Evolutionary conservation across 2,113 vertebrate species (phyloP).

Genomic region (Cephalopterus ornatus): DNA sequence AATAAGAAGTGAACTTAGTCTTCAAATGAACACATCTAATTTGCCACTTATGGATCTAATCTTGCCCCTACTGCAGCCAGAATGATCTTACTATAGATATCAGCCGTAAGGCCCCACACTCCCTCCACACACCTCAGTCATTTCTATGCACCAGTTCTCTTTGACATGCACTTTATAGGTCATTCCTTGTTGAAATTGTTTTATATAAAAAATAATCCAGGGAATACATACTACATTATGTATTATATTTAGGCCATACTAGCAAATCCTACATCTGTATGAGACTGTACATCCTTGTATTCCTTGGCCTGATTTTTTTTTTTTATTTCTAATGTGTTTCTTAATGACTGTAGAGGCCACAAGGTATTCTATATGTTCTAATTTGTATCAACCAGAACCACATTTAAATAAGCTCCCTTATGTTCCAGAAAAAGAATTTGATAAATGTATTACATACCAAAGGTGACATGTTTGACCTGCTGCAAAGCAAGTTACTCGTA

Average conservation of each 20-base stretch:
- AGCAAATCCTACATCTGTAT: background rate
- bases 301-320: background rate
- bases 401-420: background rate
- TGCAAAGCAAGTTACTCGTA: background rate
- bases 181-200: background rate
- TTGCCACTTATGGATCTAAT: background rate
- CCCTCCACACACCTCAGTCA: background rate
- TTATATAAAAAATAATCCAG: background rate
- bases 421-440: background rate
- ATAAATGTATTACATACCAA: background rate
- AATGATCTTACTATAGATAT: background rate
- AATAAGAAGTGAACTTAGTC: background rate
- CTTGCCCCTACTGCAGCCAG: background rate
- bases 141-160: background rate
- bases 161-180: background rate
- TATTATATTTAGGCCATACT: background rate
- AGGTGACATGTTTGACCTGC: background rate
- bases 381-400: background rate
- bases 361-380: background rate
- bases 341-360: background rate
- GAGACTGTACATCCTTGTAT: background rate
- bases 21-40: background rate
- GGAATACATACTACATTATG: background rate
- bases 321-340: background rate
- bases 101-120: background rate